Evolutionary conservation across 1,140 invertebrate species (phyloP).

Genomic region (Drosophila mauritiana): DNA sequence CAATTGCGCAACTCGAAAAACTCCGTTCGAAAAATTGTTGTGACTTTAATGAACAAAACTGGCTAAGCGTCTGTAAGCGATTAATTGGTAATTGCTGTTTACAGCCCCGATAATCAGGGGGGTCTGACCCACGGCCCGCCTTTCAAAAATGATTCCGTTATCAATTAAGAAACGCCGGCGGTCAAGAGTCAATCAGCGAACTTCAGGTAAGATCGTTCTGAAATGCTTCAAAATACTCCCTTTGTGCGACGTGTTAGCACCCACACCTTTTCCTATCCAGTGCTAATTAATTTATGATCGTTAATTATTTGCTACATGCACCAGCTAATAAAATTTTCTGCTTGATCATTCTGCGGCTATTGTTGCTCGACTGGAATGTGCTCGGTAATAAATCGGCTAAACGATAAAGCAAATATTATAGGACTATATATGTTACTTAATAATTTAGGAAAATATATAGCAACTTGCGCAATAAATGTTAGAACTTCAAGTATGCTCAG

Average conservation of each 20-base stretch:
- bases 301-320: constrained; percentile 38
- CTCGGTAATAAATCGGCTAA: constrained; percentile 10
- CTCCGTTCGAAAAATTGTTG: constrained; percentile 4
- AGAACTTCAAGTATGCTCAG: neutral
- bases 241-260: constrained; percentile 29
- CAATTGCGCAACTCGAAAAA: constrained; percentile 32
- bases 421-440: constrained; percentile 5
- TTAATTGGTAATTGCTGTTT: constrained; percentile 53
- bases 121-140: constrained; percentile 7
- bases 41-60: constrained; percentile 25
- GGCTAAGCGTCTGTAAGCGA: constrained; percentile 20
- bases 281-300: constrained; percentile 43
- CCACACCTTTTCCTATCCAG: constrained; percentile 25
- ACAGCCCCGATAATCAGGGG: constrained; percentile 38
- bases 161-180: constrained; percentile 49
- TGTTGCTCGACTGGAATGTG: constrained; percentile 1
- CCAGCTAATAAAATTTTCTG: constrained; percentile 56
- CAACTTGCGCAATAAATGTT: constrained; percentile 12
- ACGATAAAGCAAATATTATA: constrained; percentile 6
- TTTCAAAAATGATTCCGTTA: constrained; percentile 68
- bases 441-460: neutral
- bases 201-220: neutral
- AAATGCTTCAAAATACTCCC: constrained; percentile 15
- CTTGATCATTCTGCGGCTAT: constrained; percentile 20
- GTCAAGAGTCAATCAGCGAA: constrained; percentile 30